Conservation (phyloP, 2,888 invertebrate species). For the Acanthosepion esculentum region DNA sequence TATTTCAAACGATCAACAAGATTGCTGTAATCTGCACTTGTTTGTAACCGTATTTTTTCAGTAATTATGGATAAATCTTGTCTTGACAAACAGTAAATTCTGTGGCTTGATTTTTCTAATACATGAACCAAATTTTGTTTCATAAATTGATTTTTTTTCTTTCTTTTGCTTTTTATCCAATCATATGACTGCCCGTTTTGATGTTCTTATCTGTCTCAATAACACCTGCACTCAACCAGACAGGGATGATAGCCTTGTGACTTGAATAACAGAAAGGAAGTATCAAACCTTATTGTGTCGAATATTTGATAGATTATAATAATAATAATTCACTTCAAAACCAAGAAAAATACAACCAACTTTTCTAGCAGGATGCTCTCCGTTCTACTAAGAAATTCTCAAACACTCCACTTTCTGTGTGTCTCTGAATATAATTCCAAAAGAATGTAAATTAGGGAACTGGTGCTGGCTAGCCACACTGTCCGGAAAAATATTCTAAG, state of each 20-base stretch:
- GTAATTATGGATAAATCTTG: neutral
- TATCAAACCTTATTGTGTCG: neutral
- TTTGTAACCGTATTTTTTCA: neutral
- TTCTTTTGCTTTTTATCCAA: neutral
- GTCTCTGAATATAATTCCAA: no score
- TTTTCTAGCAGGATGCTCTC: no score
- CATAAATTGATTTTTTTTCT: neutral
- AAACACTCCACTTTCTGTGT: no score
- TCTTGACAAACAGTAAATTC: neutral
- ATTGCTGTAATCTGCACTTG: neutral
- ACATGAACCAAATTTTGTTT: neutral
- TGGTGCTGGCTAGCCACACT: no score
- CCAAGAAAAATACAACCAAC: no score
- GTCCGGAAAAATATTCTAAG: no score
- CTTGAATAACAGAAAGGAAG: neutral
- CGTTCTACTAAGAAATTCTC: no score
- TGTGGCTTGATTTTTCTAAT: no score
- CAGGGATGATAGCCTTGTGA: neutral
- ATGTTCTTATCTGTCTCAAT: neutral
- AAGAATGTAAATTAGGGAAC: no score
- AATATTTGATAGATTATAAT: neutral
- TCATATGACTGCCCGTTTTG: neutral
- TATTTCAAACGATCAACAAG: neutral
- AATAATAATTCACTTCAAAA: neutral
- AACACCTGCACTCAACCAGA: neutral